Evolutionary conservation across 2,888 invertebrate species (phyloP).

Genomic region (Eulithis prunata): DNA sequence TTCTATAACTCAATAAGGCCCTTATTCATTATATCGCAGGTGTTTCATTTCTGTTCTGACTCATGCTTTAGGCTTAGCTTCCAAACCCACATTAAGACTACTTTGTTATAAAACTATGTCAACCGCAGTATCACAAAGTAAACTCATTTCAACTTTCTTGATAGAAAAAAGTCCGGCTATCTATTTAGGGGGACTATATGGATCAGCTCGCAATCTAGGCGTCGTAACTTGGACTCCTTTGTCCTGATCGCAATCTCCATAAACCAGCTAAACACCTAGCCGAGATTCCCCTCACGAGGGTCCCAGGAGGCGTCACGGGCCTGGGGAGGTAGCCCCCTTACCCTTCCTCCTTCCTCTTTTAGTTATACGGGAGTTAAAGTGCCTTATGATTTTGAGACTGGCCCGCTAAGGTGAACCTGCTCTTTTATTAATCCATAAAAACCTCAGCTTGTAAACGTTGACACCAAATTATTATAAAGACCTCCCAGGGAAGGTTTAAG

Average conservation of each 20-base stretch:
- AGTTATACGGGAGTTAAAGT: conserved; percentile 69
- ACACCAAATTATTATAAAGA: conserved; percentile 58
- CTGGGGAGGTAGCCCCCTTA: conserved; percentile 36
- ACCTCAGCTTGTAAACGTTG: conserved; percentile 53
- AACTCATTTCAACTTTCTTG: conserved; percentile 53
- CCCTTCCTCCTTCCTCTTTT: conserved; percentile 51
- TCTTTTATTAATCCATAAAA: conserved; percentile 72
- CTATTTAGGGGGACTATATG: conserved; percentile 62
- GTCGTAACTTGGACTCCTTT: conserved; percentile 77
- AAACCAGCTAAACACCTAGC: conserved; percentile 82
- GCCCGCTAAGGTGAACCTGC: conserved; percentile 55
- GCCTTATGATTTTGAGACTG: conserved; percentile 71
- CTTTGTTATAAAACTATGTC: conserved; percentile 36
- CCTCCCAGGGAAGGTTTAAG: conserved; percentile 42
- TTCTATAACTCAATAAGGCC: conserved; percentile 15
- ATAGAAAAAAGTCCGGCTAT: conserved; percentile 54
- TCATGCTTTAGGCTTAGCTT: conserved; percentile 32
- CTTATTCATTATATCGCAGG: conserved; percentile 31
- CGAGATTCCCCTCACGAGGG: conserved; percentile 67
- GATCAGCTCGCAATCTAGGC: conserved; percentile 74
- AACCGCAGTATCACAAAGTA: conserved; percentile 32
- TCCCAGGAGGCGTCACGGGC: conserved; percentile 46
- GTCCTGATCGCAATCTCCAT: conserved; percentile 83
- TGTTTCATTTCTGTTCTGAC: conserved; percentile 32
- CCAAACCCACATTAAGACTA: conserved; percentile 20